Base-by-base conservation (phyloP, 2,888 invertebrate genomes). In the Sesia bembeciformis region DNA sequence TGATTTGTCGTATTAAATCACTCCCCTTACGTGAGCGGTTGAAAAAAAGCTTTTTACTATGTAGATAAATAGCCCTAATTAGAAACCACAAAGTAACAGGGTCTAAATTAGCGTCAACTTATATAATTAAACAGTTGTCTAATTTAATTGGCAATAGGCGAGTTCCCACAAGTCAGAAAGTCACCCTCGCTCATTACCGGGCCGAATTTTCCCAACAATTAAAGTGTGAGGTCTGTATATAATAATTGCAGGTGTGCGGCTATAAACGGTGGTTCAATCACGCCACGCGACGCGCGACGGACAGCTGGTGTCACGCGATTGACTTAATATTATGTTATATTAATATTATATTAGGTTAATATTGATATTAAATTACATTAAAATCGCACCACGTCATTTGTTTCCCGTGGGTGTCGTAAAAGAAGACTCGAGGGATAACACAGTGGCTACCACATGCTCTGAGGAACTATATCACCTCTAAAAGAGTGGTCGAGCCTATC, bases 61-160 rank as follows among this genome's bases (percentile, higher is more conserved):
- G 68, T 72, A 68, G 67, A 72, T 78, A 78, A 79, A 66, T 70
- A 70, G 73, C 68, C 64, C 64, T 77, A 76, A 81, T 81, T 80
- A 81, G 66, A 62, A 46, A 63, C 62, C 65, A 63, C 58, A 57
- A 59, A 63, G 68, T 71, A 69, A 69, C 69, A 72, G 68, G 67
- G 61, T 52, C 68, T 64, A 61, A 70, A 74, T 76, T 75, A 78
- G 71, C 68, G 65, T 69, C 60, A 58, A 66, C 72, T 67, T 66
- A 63, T 76, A 72, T 85, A 85, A 88, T 84, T 81, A 81, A 84
- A 82, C 77, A 84, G 81, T 84, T 84, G 83, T 86, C 84, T 83
- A 82, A 82, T 82, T 80, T 85, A 86, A 88, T 88, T 87, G 85
- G 86, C 88, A 86, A 84, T 80, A 72, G 74, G 88, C 73, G 75